Percentiles rank a stretch among this genome's conserved stretches.
Evolutionary conservation across 37 sponge, comb jelly and placozoan genomes (phyloP).

Genomic region (Hormiphora californensis): DNA sequence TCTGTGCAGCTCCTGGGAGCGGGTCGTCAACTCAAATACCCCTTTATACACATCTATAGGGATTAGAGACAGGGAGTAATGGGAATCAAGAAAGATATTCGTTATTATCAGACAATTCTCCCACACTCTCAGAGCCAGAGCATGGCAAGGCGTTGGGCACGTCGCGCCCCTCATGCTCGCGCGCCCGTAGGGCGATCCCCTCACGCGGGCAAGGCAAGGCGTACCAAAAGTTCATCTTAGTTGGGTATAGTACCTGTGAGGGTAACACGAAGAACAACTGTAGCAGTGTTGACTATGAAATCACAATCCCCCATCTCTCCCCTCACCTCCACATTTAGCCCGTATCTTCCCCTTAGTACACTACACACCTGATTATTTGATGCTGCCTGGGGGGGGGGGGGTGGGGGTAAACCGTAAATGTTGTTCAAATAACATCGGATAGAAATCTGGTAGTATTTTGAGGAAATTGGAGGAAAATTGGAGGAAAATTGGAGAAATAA

Average conservation of each 20-base stretch:
- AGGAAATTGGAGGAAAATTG: no score
- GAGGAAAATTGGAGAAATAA: no score
- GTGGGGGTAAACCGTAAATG: no score
- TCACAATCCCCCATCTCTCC: conserved; percentile 7
- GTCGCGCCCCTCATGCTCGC: no score
- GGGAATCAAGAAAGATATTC: not conserved
- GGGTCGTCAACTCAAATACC: not conserved
- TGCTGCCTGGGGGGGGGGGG: not conserved
- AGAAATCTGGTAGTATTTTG: no score
- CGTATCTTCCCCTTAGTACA: not conserved
- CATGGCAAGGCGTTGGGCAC: not conserved
- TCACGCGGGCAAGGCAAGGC: not conserved
- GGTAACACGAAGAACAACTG: conserved; percentile 8
- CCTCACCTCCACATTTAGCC: conserved; percentile 1
- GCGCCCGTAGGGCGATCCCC: no score
- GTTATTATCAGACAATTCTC: not conserved
- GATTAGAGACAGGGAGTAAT: no score
- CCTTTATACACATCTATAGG: conserved; percentile 30
- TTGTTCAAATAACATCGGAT: no score
- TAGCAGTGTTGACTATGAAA: conserved; percentile 8
- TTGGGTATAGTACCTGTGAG: not conserved
- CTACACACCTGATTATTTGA: conserved; percentile 40
- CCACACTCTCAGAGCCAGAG: not conserved
- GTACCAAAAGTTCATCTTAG: not conserved
- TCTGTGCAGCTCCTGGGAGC: not conserved